Base-by-base conservation (phyloP, 1,140 invertebrate genomes). In the Ericerus pela region DNA sequence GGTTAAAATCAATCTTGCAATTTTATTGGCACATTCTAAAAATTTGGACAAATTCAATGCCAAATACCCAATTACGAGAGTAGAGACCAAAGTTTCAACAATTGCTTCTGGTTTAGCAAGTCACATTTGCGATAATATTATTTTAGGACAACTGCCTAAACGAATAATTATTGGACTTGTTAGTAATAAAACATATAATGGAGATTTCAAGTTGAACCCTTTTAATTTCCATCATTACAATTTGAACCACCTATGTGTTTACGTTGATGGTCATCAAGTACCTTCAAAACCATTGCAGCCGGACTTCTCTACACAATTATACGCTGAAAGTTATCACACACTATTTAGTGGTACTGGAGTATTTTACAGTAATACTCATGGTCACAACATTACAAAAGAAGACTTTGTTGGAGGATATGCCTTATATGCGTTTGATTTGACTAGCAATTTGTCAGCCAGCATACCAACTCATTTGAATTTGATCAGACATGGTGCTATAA, bases 51-150 rank as follows among this genome's bases (percentile, higher is more conserved):
- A 63, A 51, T 61, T 64, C 12, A 67, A 65, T 11, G 67, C 67
- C 5, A 70, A 70, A 63, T 68, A 69, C 63, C 67, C 67, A 0
- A 58, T 71, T 12, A 68, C 66, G 5, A 55, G 67, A 55, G 65
- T 63, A 5, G 68, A 69, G 59, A 61, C 68, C 10, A 70, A 69
- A 61, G 60, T 65, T 54, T 61, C 67, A 33, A 66, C 65, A 12
- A 63, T 69, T 30, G 64, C 67, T n/a, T 55, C 58, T 8, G 64
- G 62, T 1, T 53, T 68, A 28, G 61, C 64, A 37, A 60, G 62
- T 16, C 64, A 69, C 61, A 66, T 63, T 1, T 24, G 69, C 18
- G 64, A 65, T 52, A 69, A 71, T 55, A 57, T 67, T 2, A 64
- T 65, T 52, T 22, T 54, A 6, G 57, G 59, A 2, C 58, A 61